Base-by-base conservation (phyloP, 2,888 invertebrate species). In the Cybosia mesomella region DNA sequence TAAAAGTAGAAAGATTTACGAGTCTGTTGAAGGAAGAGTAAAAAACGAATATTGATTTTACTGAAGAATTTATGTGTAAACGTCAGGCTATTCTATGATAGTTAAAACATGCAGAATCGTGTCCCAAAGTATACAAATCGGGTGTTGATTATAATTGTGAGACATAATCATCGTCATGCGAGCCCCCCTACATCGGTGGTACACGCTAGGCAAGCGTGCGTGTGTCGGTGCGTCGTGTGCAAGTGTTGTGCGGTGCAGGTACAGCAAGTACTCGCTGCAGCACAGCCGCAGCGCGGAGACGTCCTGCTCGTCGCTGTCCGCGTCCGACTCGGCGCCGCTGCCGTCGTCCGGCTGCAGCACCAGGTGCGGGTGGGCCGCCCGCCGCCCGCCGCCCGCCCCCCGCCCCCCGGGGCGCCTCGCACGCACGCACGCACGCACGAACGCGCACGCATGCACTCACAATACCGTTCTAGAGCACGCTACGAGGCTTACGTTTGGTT, bases 221-320 rank as follows among this genome's bases (percentile, higher is more conserved):
- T n/a, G 34, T 24, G 9, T 18, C n/a, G 43, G 55, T 43, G 58
- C 39, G 18, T 32, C 18, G 57, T 34, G 59, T 39, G 24, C 24
- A 36, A 55, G 34, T 4, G n/a, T 28, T 2, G 22, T 22, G 24
- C 43, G 61, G 10, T 21, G 5, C 58, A 93, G 94, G 87, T 94
- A 93, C 91, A 92, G 93, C 91, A 91, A 90, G 91, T 81, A 83
- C 86, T 93, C 94, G 90, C 92, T 94, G 91, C 94, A 93, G 86
- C 94, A 92, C 91, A 91, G 91, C 87, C 92, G 94, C 89, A 89
- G 90, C 80, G 85, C 90, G 64, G 92, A 93, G 75, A 90, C 92
- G 73, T 89, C 89, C 64, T 83, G 90, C 89, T 90, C 91, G 69
- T 88, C 91, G 85, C 91, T 89, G 67, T 89, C 91, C 80, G 78